Conservation (phyloP, 1,140 invertebrate genomes). For the Trichoplusia ni region DNA sequence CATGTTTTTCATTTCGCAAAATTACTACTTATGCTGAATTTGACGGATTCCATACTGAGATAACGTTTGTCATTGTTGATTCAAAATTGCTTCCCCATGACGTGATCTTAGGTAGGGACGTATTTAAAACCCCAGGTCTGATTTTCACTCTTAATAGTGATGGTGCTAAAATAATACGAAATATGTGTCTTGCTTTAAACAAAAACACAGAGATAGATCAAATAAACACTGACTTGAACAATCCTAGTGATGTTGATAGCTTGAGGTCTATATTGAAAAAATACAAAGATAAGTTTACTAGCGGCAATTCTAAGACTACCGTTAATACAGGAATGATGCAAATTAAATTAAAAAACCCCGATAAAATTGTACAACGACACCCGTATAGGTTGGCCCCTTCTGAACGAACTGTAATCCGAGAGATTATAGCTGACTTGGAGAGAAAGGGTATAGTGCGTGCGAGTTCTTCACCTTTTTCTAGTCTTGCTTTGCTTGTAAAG, state of each 20-base stretch:
- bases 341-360: conserved; percentile 32
- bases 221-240: conserved; percentile 16
- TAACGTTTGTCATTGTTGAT: conserved; percentile 8
- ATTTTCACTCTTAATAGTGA: conserved; percentile 9
- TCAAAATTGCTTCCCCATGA: conserved; percentile 5
- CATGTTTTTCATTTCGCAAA: neutral
- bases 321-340: conserved; percentile 25
- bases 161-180: conserved; percentile 8
- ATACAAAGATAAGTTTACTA: conserved; percentile 12
- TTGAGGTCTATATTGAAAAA: conserved; percentile 3
- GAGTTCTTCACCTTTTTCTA: conserved; percentile 33
- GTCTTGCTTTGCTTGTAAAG: conserved; percentile 41
- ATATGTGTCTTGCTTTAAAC: neutral
- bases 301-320: neutral
- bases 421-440: conserved; percentile 24
- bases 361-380: conserved; percentile 40
- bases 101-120: conserved; percentile 14
- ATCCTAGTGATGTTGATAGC: neutral
- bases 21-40: neutral
- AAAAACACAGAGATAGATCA: neutral
- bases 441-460: conserved; percentile 31
- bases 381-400: conserved; percentile 45
- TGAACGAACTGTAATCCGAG: conserved; percentile 14
- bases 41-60: neutral
- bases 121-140: conserved; percentile 7